A percentile compares a stretch with the other conserved stretches of the same genome.
Evolutionary conservation across 1,140 invertebrate genomes (phyloP).

Genomic region (Coboldia fuscipes): DNA sequence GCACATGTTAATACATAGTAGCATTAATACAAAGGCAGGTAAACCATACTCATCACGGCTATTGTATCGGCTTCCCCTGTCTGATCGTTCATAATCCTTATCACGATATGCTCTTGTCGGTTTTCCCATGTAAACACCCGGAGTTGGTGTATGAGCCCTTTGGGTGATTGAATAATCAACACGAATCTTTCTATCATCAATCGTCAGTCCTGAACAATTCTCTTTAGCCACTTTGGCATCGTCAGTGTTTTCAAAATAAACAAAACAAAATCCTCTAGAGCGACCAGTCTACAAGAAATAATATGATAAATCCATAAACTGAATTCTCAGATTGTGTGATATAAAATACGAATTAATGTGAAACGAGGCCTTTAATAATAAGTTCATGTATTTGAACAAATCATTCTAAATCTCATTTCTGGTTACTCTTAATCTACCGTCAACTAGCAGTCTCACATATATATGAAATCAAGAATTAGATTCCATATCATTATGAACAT

Average conservation of each 20-base stretch:
- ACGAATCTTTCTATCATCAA: constrained; percentile 79
- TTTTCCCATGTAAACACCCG: constrained; percentile 94
- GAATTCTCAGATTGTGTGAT: too few species aligned
- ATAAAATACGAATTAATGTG: too few species aligned
- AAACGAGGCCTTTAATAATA: background rate
- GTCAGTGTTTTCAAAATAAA: constrained; percentile 76
- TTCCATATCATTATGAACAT: too few species aligned
- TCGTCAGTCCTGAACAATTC: constrained; percentile 78
- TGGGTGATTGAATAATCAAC: constrained; percentile 97
- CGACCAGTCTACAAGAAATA: constrained; percentile 45
- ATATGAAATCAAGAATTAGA: too few species aligned
- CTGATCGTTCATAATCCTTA: background rate
- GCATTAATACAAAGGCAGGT: too few species aligned
- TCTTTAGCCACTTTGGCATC: constrained; percentile 91
- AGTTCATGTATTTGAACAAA: background rate
- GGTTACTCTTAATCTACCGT: too few species aligned
- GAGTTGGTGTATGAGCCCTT: constrained; percentile 89
- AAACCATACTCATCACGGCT: too few species aligned
- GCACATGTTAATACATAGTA: too few species aligned
- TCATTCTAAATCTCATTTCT: constrained; percentile 5
- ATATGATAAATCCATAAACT: background rate
- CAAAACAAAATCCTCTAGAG: constrained; percentile 91
- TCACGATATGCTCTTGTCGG: constrained; percentile 29
- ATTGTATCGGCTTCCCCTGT: background rate
- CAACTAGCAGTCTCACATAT: too few species aligned